Evolutionary conservation across 1,140 invertebrate species (phyloP).

Genomic region (Lordiphosa clarofinis): DNA sequence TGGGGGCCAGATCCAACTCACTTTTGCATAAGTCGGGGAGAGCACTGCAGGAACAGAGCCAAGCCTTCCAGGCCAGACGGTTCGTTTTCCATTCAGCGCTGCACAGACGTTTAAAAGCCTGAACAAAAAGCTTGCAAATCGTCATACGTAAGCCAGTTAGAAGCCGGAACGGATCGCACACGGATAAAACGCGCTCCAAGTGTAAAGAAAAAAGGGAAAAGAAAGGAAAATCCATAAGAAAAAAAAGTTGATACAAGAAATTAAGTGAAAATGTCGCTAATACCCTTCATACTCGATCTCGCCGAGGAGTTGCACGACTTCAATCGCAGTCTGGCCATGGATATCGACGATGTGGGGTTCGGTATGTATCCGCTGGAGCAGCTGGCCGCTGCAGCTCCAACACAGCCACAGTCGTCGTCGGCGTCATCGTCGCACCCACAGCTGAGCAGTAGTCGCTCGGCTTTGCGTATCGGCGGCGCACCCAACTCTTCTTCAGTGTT

Average conservation of each 20-base stretch:
- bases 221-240: slow-evolving; percentile 4
- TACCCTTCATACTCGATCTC: slow-evolving; percentile 76
- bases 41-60: slow-evolving; percentile 2
- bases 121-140: slow-evolving; percentile 71
- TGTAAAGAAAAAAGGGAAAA: slow-evolving; percentile 16
- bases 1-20: not conserved
- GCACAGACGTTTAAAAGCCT: slow-evolving; percentile 73
- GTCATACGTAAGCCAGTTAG: slow-evolving; percentile 75
- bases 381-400: slow-evolving; percentile 37
- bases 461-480: slow-evolving; percentile 37
- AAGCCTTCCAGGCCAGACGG: slow-evolving; percentile 53
- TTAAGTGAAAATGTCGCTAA: slow-evolving; percentile 61
- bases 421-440: slow-evolving; percentile 14
- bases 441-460: slow-evolving; percentile 31
- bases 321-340: slow-evolving; percentile 65
- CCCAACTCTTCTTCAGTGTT: slow-evolving; percentile 37
- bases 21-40: slow-evolving; percentile 16
- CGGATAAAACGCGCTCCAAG: slow-evolving; percentile 21
- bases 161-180: slow-evolving; percentile 70
- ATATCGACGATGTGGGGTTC: slow-evolving; percentile 68
- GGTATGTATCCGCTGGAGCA: slow-evolving; percentile 69
- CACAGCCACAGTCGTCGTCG: slow-evolving; percentile 19
- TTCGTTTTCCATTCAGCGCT: slow-evolving; percentile 75
- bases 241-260: not conserved
- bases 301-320: slow-evolving; percentile 76